A percentile compares a stretch with the other conserved stretches of the same genome.
phyloP scores from a whole-genome alignment of 2,113 vertebrate species.

The Thryonomys swinderianus region DNA sequence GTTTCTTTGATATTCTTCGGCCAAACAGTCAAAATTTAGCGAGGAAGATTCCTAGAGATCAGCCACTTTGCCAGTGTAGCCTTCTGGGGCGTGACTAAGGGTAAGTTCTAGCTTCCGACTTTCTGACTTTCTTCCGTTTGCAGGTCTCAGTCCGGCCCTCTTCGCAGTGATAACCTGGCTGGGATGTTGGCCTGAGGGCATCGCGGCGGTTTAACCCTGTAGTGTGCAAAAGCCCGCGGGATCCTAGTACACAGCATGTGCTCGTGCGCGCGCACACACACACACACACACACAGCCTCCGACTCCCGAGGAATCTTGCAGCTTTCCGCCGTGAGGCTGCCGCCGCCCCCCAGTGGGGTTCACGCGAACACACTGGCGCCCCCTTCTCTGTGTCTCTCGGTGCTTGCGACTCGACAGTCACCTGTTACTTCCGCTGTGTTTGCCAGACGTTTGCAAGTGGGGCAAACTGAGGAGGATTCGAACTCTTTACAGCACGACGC shows the following conservation, averaged over 20 bases:
- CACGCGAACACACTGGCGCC: conserved; percentile 32
- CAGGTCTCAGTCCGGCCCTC: not conserved
- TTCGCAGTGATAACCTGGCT: not conserved
- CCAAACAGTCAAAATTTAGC: conserved; percentile 14
- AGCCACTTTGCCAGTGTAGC: not conserved
- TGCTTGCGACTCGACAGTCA: not conserved
- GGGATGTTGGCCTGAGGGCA: not conserved
- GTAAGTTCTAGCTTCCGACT: conserved; percentile 31
- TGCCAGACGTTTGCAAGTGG: conserved; percentile 57
- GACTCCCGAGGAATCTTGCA: not conserved
- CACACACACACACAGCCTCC: no score
- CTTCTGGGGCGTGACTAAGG: conserved; percentile 24
- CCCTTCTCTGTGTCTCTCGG: not conserved
- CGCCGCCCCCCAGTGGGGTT: conserved; percentile 15
- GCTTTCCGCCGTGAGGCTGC: conserved; percentile 32
- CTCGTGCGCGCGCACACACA: no score
- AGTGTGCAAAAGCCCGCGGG: not conserved
- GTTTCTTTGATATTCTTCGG: conserved; percentile 29
- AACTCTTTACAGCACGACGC: conserved; percentile 51
- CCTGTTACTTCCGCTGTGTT: conserved; percentile 1
- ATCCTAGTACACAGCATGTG: not conserved
- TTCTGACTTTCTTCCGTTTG: conserved; percentile 35
- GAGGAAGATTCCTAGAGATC: conserved; percentile 7
- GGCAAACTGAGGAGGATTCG: conserved; percentile 34
- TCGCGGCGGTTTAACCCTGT: not conserved